Conservation (phyloP, 2,113 vertebrate genomes). For the Perccottus glenii region DNA sequence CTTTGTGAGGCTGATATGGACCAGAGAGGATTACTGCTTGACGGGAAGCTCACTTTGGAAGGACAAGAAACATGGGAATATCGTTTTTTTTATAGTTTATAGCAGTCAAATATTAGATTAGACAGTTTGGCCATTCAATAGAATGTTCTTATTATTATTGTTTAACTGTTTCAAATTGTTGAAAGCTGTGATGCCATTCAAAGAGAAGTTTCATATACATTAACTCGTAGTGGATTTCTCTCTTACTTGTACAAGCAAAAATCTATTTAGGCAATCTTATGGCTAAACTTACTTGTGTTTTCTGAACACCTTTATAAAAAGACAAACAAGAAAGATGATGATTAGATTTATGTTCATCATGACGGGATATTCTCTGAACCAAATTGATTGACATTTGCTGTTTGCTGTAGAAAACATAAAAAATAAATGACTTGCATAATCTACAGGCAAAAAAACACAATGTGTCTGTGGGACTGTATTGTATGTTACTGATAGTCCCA, state of each 20-base stretch:
- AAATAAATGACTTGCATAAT: neutral
- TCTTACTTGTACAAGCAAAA: too few species aligned
- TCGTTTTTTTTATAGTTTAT: slow-evolving; percentile 66
- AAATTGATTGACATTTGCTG: neutral
- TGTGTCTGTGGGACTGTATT: slow-evolving; percentile 18
- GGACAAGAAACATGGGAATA: slow-evolving; percentile 69
- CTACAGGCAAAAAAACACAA: neutral
- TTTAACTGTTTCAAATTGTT: neutral
- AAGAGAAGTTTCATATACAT: too few species aligned
- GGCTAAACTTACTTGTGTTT: too few species aligned
- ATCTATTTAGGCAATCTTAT: too few species aligned
- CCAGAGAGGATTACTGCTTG: slow-evolving; percentile 71
- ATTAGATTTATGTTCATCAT: too few species aligned
- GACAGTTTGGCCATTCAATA: slow-evolving; percentile 18
- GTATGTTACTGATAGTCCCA: slow-evolving; percentile 42
- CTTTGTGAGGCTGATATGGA: slow-evolving; percentile 69
- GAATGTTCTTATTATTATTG: slow-evolving; percentile 1
- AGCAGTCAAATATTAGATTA: slow-evolving; percentile 51
- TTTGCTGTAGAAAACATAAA: neutral
- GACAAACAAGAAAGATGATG: too few species aligned
- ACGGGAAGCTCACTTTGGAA: slow-evolving; percentile 68
- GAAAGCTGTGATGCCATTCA: neutral
- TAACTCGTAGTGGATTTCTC: too few species aligned
- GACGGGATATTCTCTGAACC: too few species aligned
- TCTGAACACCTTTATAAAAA: too few species aligned